These are phyloP conservation scores for Pomacea maculata DNA, from an alignment of 1,140 invertebrate genomes.

Conservation along the genomic window DNA sequence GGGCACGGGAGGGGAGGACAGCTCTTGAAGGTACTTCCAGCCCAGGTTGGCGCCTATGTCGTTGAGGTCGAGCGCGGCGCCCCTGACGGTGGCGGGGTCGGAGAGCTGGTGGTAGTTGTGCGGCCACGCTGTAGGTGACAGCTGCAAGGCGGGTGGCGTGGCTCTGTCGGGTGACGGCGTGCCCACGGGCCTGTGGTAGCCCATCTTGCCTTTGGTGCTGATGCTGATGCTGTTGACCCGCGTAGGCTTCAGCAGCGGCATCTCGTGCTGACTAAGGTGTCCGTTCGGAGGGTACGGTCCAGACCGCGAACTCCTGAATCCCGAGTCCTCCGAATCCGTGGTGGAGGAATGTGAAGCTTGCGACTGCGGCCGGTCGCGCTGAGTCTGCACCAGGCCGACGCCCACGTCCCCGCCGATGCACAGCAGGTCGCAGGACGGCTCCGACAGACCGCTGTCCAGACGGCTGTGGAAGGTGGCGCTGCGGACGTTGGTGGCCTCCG, in stretches of 20 bases:
- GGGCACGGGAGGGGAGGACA: constrained; percentile 6
- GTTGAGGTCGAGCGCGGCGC: constrained; percentile 8
- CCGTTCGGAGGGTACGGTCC: constrained; percentile 41
- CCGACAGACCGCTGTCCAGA: constrained; percentile 52
- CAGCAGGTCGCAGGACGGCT: constrained; percentile 40
- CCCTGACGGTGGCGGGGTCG: too few species aligned
- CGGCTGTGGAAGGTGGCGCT: constrained; percentile 36
- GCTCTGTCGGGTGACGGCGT: constrained; percentile 19
- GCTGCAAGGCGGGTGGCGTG: constrained; percentile 2
- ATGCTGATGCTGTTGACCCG: constrained; percentile 22
- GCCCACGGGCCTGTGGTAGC: constrained; percentile 1
- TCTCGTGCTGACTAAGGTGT: constrained; percentile 38
- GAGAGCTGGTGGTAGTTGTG: constrained; percentile 4
- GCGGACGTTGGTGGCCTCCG: constrained; percentile 12
- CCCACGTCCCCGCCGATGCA: constrained; percentile 11
- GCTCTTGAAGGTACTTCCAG: constrained; percentile 36
- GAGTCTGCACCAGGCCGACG: background rate
- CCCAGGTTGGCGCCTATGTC: constrained; percentile 33
- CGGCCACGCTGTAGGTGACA: constrained; percentile 13
- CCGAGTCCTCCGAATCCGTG: constrained; percentile 56
- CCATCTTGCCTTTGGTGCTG: constrained; percentile 14
- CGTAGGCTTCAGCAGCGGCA: constrained; percentile 41
- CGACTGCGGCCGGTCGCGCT: constrained; percentile 44
- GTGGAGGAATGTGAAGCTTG: constrained; percentile 43
- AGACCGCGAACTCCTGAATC: constrained; percentile 51